phyloP scores from a whole-genome alignment of 2,113 vertebrate species.

The Cyprinodon tularosa region DNA sequence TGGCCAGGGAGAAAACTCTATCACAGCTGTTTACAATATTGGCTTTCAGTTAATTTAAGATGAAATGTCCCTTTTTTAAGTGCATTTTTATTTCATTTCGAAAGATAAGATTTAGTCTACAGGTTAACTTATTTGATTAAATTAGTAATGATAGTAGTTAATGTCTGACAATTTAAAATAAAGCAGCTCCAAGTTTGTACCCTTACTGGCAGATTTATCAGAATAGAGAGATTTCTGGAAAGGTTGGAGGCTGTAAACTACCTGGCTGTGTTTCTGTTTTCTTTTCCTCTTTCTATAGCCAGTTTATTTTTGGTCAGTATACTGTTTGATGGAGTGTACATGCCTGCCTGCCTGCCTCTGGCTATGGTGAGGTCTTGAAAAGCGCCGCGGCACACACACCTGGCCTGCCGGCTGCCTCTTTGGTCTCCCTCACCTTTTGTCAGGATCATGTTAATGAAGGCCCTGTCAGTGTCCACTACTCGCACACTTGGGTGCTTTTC shows the following conservation, averaged over 20 bases:
- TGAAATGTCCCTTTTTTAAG: too few relatives aligned
- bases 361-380: conserved; percentile 75
- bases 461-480: conserved; percentile 73
- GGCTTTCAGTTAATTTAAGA: background rate
- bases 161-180: background rate
- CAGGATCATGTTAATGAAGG: conserved; percentile 83
- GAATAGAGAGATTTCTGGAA: conserved; percentile 5
- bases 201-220: background rate
- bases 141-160: background rate
- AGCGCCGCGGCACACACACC: conserved; percentile 75
- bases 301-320: conserved; percentile 64
- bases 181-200: background rate
- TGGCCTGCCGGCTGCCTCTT: conserved; percentile 81
- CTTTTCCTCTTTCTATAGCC: conserved; percentile 31
- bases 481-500: conserved; percentile 78
- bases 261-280: background rate
- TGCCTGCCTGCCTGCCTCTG: conserved; percentile 48
- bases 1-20: too few relatives aligned
- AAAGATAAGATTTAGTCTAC: background rate
- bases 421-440: conserved; percentile 84
- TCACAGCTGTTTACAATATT: too few relatives aligned
- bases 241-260: conserved; percentile 24
- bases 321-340: conserved; percentile 38
- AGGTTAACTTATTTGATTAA: background rate
- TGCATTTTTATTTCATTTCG: background rate